Evolutionary conservation across 1,140 invertebrate species (phyloP).

Genomic region (Megalonaias nervosa): DNA sequence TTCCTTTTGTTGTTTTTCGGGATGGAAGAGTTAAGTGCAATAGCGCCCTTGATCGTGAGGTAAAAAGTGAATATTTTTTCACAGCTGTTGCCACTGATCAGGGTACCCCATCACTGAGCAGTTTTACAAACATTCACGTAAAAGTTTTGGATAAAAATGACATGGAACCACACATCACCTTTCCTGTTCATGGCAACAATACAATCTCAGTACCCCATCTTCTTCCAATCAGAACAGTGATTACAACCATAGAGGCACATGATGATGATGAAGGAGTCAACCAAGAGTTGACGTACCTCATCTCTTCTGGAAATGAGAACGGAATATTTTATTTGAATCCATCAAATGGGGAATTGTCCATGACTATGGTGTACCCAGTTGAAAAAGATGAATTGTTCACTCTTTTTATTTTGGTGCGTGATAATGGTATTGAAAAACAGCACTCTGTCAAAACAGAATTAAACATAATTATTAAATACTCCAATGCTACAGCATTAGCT

Average conservation of each 20-base stretch:
- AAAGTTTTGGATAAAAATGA: conserved; percentile 44
- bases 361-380: conserved; percentile 12
- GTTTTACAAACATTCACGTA: conserved; percentile 35
- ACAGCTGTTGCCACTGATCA: conserved; percentile 42
- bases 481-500: conserved; percentile 44
- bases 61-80: conserved; percentile 29
- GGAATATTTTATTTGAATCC: conserved; percentile 44
- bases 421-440: conserved; percentile 36
- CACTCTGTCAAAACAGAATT: conserved; percentile 38
- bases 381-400: conserved; percentile 38
- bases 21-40: conserved; percentile 40
- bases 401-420: conserved; percentile 48
- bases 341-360: conserved; percentile 35
- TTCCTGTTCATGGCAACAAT: conserved; percentile 39
- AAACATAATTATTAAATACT: conserved; percentile 48
- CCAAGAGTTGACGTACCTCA: conserved; percentile 34
- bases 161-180: conserved; percentile 37
- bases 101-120: conserved; percentile 33
- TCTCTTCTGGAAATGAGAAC: conserved; percentile 44
- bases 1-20: conserved; percentile 39
- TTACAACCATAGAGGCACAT: conserved; percentile 39
- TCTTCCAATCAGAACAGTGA: conserved; percentile 34
- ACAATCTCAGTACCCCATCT: conserved; percentile 33
- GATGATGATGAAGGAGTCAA: conserved; percentile 44
- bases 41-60: conserved; percentile 34